phyloP scores from a whole-genome alignment of 35 echinoderm and acorn worm genomes.

The Strongylocentrotus purpuratus region DNA sequence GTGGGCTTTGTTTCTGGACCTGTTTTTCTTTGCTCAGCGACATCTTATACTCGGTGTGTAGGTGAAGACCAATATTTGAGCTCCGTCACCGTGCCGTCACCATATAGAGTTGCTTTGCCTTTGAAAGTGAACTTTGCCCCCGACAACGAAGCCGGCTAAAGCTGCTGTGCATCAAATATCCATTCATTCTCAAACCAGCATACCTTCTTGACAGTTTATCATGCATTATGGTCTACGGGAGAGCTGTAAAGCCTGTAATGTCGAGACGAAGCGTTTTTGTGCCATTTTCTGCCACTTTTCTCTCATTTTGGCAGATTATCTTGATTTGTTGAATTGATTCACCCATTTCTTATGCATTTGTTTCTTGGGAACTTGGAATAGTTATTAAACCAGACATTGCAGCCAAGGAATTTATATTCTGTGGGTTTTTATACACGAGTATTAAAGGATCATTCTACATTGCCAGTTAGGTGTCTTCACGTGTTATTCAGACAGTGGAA shows the following conservation, averaged over 20 bases:
- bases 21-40: constrained; percentile 2
- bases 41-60: not conserved
- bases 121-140: not conserved
- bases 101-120: not conserved
- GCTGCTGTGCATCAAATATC: constrained; percentile 9
- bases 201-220: not conserved
- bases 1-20: not conserved
- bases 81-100: not conserved
- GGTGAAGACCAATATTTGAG: not conserved
- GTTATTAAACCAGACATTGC: not conserved
- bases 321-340: no score
- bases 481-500: not conserved
- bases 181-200: constrained; percentile 2
- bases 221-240: not conserved
- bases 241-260: not conserved
- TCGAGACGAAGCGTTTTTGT: not conserved
- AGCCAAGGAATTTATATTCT: not conserved
- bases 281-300: not conserved
- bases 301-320: not conserved
- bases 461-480: not conserved
- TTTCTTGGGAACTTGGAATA: not conserved
- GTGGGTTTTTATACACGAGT: not conserved
- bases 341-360: no score
- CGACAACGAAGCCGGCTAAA: not conserved
- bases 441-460: not conserved